Conservation (phyloP, 23 tunicate species). For the Aplidium turbinatum region DNA sequence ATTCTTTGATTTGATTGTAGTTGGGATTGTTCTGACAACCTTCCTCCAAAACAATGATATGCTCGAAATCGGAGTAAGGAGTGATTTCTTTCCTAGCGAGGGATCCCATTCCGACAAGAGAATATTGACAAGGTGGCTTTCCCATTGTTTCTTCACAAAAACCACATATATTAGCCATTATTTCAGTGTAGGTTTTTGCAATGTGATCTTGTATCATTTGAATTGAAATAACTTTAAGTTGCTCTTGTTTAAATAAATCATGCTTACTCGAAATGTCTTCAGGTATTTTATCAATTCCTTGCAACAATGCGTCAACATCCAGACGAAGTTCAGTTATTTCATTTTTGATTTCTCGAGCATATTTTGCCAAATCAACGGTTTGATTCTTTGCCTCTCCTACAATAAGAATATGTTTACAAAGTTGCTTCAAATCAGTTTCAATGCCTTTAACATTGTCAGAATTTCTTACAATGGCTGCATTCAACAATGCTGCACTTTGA, state of each 20-base stretch:
- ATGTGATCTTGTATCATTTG: not conserved
- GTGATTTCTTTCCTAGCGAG: conserved; percentile 26
- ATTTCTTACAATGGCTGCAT: not conserved
- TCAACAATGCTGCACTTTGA: not conserved
- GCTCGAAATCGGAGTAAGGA: conserved; percentile 18
- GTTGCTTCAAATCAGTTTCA: not conserved
- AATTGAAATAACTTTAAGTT: not conserved
- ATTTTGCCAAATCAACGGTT: not conserved
- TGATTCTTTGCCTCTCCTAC: not conserved
- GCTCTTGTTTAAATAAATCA: not conserved
- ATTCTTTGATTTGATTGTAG: conserved; percentile 2
- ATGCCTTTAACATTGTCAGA: not conserved
- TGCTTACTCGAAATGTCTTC: too few relatives aligned
- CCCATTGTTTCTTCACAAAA: conserved; percentile 29
- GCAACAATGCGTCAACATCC: not conserved
- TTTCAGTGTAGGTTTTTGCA: conserved; percentile 8
- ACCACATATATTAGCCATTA: conserved; percentile 1
- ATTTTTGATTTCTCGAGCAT: not conserved
- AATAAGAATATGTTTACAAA: not conserved
- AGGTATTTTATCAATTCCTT: not conserved
- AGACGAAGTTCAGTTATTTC: not conserved
- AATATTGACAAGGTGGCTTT: conserved; percentile 38
- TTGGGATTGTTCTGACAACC: too few relatives aligned
- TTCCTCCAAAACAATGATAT: conserved; percentile 16
- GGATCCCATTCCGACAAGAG: conserved; percentile 33